Percentiles rank a stretch among this genome's conserved stretches.
Conservation (phyloP, 2,888 invertebrate species). For the Stenodera caucasica region DNA sequence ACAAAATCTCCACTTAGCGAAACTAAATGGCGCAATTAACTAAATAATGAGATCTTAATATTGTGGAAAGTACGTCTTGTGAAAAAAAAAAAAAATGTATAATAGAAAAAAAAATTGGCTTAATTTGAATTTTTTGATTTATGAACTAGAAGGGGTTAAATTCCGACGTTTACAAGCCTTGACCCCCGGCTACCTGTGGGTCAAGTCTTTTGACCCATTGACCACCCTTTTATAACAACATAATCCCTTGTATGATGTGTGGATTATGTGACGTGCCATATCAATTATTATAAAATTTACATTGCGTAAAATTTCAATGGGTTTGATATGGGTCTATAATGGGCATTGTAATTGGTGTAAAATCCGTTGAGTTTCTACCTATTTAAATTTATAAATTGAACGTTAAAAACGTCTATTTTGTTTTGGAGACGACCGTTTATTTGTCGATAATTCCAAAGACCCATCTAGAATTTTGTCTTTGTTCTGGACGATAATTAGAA, state of each 20-base stretch:
- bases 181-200: conserved; percentile 9
- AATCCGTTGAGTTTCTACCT: conserved; percentile 6
- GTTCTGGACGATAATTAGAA: too few relatives aligned
- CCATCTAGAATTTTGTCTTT: too few relatives aligned
- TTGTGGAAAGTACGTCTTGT: conserved; percentile 24
- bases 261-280: not conserved
- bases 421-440: too few relatives aligned
- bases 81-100: too few relatives aligned
- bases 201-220: conserved; percentile 14
- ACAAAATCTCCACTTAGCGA: conserved; percentile 42
- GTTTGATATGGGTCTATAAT: not conserved
- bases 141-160: not conserved
- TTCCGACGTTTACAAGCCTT: not conserved
- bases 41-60: conserved; percentile 44
- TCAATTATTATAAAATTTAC: conserved; percentile 11
- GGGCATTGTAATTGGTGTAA: not conserved
- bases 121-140: not conserved
- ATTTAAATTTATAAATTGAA: not conserved
- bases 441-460: too few relatives aligned
- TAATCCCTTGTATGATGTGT: conserved; percentile 1
- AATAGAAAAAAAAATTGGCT: too few relatives aligned
- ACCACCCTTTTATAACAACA: conserved; percentile 1
- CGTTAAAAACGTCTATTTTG: too few relatives aligned
- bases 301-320: conserved; percentile 21
- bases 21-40: conserved; percentile 46